Evolutionary conservation across 2,113 vertebrate species (phyloP), one percentile per base, ranked within the genome.

Genomic region (Rhipidura dahli): DNA sequence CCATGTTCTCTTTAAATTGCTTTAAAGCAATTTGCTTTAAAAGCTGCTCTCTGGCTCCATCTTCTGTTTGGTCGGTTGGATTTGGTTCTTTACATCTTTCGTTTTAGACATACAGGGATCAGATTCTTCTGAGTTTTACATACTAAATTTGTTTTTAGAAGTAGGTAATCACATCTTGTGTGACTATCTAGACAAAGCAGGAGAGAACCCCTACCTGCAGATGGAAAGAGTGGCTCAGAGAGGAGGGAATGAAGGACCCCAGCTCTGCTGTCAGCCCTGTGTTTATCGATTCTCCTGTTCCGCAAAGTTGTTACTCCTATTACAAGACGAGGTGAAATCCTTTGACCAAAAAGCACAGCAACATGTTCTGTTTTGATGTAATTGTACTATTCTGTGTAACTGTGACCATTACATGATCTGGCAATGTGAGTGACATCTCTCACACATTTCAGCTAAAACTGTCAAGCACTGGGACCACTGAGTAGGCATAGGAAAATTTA

Each of bases 11-110:
- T 17, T 39, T 39, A 39, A 39, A 39, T 39, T 9, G 39, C 39
- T 39, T 39, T 39, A 39, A 39, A 14, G 39, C 37, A 35, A n/a
- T n/a, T 75, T 65, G n/a, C 76, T 94, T 81, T 87, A 86, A 94
- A 96, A 82, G 53, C 89, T 90, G 86, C 96, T 96, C 96, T 97
- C 90, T 97, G 94, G 94, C 96, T 92, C 96, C 96, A 96, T 94
- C 96, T 96, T 42, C 95, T 87, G 96, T 80, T 95, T 64, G 21
- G 10, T 47, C 71, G 37, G 5, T 49, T 79, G 40, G 68, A 22
- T 39, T 47, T 60, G 63, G 47, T 18, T 81, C 68, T 71, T 45
- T 45, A 19, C n/a, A 5, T n/a, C 9, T 80, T 27, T 20, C 7
- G 45, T 72, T 61, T 68, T 75, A 11, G 10, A 21, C 44, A 15